A percentile compares a stretch with the other conserved stretches of the same genome.
These are phyloP conservation scores for Diplogasteroides magnus DNA, from an alignment of 1,140 invertebrate genomes.

Conservation along the genomic window DNA sequence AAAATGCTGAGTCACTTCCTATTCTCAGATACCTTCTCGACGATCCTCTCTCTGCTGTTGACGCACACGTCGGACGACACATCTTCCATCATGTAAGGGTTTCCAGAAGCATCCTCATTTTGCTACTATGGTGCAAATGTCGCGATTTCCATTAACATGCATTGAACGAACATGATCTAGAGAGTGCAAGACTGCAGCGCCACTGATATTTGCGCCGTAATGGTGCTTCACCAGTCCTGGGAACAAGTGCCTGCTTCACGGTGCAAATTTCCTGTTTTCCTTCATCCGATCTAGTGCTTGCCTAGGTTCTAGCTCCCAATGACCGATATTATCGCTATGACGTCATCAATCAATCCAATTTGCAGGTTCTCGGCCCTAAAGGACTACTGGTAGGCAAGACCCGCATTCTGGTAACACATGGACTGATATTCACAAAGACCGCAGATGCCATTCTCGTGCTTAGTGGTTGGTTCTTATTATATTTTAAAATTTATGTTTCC, in stretches of 20 bases:
- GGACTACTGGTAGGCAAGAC: slow-evolving; percentile 54
- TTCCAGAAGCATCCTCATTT: not conserved
- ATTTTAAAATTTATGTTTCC: slow-evolving; percentile 42
- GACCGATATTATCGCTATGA: too few relatives aligned
- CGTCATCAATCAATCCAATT: too few relatives aligned
- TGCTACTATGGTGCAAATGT: not conserved
- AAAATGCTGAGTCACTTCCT: too few relatives aligned
- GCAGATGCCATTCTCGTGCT: slow-evolving; percentile 64
- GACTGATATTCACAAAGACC: slow-evolving; percentile 57
- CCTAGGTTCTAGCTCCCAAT: too few relatives aligned
- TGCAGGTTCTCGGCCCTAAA: slow-evolving; percentile 46
- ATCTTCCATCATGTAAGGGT: slow-evolving; percentile 58
- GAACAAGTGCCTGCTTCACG: too few relatives aligned
- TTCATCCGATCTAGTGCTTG: too few relatives aligned
- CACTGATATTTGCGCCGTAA: too few relatives aligned
- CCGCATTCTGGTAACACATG: slow-evolving; percentile 58
- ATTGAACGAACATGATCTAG: too few relatives aligned
- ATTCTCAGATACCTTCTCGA: slow-evolving; percentile 60
- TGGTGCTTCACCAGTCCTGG: too few relatives aligned
- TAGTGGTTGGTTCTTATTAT: slow-evolving; percentile 42
- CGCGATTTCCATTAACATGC: too few relatives aligned
- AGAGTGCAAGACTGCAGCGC: too few relatives aligned
- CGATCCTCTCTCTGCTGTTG: slow-evolving; percentile 60
- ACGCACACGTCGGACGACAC: slow-evolving; percentile 58
- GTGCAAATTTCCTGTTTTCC: too few relatives aligned